Evolutionary conservation across 2,113 vertebrate genomes (phyloP).

Genomic region (Hystrix cristata): DNA sequence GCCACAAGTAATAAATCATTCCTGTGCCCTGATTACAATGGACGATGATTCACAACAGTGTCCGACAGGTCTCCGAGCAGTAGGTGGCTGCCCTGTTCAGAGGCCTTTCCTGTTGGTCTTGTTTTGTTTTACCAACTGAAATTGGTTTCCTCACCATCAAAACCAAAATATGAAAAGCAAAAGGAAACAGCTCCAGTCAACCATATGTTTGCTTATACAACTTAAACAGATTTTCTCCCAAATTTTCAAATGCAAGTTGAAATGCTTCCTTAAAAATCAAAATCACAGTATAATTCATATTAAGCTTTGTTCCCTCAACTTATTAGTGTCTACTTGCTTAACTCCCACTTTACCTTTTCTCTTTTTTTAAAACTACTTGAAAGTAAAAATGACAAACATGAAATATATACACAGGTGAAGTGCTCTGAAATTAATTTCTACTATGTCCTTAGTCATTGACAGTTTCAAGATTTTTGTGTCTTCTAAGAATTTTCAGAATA

Average conservation of each 20-base stretch:
- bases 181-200: not conserved
- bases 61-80: not conserved
- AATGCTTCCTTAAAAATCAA: not conserved
- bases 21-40: rapidly evolving
- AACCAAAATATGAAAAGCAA: not conserved
- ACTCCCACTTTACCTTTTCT: not conserved
- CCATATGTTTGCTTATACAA: not conserved
- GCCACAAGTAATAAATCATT: not conserved
- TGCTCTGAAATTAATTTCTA: not conserved
- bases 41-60: not conserved
- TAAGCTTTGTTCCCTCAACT: not conserved
- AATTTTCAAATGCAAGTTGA: not conserved
- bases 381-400: not conserved
- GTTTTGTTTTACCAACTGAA: conserved; percentile 14
- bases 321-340: not conserved
- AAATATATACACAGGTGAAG: not conserved
- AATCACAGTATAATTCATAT: not conserved
- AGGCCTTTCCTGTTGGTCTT: not conserved
- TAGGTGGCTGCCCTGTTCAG: conserved; percentile 80
- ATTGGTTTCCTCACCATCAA: not conserved
- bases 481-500: not conserved
- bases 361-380: not conserved
- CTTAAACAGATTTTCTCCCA: not conserved
- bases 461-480: not conserved
- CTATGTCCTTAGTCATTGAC: not conserved